phyloP scores from a whole-genome alignment of 1,140 invertebrate genomes.

The Drosophila leontia region DNA sequence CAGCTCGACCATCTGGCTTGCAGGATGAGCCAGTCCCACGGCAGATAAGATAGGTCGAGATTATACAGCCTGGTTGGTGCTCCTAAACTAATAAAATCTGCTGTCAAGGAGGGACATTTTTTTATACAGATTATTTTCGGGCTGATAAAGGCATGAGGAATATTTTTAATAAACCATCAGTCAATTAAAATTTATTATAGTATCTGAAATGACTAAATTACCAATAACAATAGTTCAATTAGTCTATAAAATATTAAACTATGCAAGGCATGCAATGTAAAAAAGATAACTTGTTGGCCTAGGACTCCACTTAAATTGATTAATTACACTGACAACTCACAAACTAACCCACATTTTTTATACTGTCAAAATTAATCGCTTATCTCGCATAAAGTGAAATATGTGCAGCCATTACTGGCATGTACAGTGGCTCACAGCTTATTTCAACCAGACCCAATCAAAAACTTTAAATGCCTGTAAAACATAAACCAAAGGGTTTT shows the following conservation, averaged over 20 bases:
- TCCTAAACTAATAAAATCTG: constrained; percentile 2
- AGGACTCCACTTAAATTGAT: not conserved
- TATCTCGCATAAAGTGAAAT: not conserved
- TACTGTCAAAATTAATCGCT: not conserved
- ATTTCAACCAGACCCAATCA: no score
- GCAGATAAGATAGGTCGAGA: constrained; percentile 25
- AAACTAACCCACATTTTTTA: not conserved
- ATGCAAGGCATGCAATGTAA: not conserved
- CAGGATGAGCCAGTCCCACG: constrained; percentile 9
- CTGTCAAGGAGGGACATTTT: not conserved
- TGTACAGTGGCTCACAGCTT: no score
- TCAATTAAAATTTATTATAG: not conserved
- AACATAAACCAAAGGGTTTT: no score
- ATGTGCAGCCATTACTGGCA: not conserved
- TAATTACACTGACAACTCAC: constrained; percentile 8
- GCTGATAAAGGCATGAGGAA: not conserved
- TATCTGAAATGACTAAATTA: not conserved
- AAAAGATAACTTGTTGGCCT: constrained; percentile 3
- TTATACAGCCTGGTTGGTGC: not conserved
- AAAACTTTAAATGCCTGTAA: no score
- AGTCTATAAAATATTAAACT: not conserved
- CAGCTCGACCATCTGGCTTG: constrained; percentile 9
- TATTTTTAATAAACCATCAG: not conserved
- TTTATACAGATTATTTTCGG: not conserved
- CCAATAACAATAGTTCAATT: not conserved